phyloP scores from a whole-genome alignment of 2,888 invertebrate species.

The Leucophenga maculata region DNA sequence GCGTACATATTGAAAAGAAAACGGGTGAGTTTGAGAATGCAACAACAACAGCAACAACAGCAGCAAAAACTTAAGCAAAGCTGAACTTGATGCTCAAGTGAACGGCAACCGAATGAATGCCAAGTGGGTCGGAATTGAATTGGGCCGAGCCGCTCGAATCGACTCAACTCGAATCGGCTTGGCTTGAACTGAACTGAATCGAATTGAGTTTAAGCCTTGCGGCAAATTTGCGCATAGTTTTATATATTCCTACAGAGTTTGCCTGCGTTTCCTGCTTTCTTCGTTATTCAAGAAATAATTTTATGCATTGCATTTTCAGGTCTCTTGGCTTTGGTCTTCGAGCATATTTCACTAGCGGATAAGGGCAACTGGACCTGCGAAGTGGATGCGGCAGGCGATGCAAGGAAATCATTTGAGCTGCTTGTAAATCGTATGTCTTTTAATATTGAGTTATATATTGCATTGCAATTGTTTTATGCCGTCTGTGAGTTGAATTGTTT shows the following conservation, averaged over 20 bases:
- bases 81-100: background rate
- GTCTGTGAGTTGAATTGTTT: slow-evolving; percentile 34
- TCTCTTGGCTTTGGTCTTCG: slow-evolving; percentile 72
- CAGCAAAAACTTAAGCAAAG: no score
- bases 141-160: background rate
- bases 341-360: slow-evolving; percentile 72
- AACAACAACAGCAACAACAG: no score
- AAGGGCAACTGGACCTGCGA: slow-evolving; percentile 74
- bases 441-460: slow-evolving; percentile 7
- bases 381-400: slow-evolving; percentile 59
- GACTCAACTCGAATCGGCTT: background rate
- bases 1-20: slow-evolving; percentile 72
- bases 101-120: background rate
- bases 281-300: background rate
- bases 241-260: background rate
- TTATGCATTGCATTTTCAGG: slow-evolving; percentile 48
- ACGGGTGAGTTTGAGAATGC: slow-evolving; percentile 59
- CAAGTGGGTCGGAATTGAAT: background rate
- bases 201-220: background rate
- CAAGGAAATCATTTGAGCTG: slow-evolving; percentile 70
- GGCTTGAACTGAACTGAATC: background rate
- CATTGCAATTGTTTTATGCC: slow-evolving; percentile 22
- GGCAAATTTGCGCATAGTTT: background rate
- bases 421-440: slow-evolving; percentile 71
- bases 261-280: background rate